A percentile compares a stretch with the other conserved stretches of the same genome.
Evolutionary conservation across 2,888 invertebrate genomes (phyloP).

Genomic region (Trichopria drosophilae): DNA sequence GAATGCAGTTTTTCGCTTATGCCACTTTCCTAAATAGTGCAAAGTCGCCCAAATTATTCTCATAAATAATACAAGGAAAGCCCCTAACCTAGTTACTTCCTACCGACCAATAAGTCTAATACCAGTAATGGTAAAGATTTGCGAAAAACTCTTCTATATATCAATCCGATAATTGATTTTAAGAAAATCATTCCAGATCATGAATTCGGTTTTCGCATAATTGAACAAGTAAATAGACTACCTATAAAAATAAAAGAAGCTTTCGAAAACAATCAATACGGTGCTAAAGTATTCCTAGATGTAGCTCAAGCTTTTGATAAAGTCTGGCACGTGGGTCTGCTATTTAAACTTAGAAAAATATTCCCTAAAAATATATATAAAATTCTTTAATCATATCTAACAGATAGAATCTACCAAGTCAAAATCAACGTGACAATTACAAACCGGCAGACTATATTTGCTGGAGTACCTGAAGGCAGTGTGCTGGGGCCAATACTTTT

Average conservation of each 20-base stretch:
- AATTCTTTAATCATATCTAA: background rate
- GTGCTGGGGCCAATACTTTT: conserved; percentile 30
- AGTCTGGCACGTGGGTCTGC: background rate
- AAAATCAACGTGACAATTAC: too few species aligned
- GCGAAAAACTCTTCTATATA: background rate
- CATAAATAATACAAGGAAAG: background rate
- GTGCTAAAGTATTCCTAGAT: too few species aligned
- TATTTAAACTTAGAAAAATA: background rate
- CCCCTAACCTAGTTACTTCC: too few species aligned
- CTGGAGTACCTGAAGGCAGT: conserved; percentile 28
- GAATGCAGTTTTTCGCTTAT: too few species aligned
- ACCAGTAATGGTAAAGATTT: background rate
- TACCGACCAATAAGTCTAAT: too few species aligned
- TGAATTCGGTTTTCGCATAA: background rate
- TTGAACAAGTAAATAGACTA: background rate
- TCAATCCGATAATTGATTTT: background rate
- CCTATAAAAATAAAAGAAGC: too few species aligned
- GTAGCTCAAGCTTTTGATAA: too few species aligned
- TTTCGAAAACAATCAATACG: too few species aligned
- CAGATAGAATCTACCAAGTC: too few species aligned
- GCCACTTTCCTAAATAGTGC: too few species aligned
- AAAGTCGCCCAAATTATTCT: too few species aligned
- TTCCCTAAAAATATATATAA: background rate
- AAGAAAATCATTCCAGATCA: conserved; percentile 35
- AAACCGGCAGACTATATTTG: background rate